Percentiles rank a stretch among this genome's conserved stretches.
Conservation (phyloP, 1,140 invertebrate genomes). For the Eumeta japonica region DNA sequence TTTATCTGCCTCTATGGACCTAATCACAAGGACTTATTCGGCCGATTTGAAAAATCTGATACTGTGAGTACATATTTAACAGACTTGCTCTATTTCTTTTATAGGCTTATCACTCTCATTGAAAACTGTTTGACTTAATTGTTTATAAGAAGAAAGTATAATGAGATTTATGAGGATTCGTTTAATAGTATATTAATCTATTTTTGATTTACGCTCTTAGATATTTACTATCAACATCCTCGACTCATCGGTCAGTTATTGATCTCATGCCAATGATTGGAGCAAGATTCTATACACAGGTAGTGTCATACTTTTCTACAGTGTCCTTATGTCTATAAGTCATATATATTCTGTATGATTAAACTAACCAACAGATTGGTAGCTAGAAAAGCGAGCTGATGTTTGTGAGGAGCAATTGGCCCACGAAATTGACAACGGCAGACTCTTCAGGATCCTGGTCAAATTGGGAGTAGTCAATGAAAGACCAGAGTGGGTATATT, state of each 20-base stretch:
- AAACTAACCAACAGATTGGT: no score
- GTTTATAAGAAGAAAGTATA: no score
- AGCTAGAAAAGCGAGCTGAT: conserved; percentile 81
- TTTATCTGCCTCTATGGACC: conserved; percentile 82
- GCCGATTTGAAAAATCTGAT: conserved; percentile 92
- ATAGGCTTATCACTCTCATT: neutral
- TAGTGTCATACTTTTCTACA: conserved; percentile 13
- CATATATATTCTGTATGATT: no score
- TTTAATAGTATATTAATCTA: conserved; percentile 8
- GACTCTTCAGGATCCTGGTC: conserved; percentile 84
- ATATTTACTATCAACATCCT: conserved; percentile 72
- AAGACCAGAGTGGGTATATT: conserved; percentile 77
- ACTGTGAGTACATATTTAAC: no score
- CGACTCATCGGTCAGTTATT: conserved; percentile 78
- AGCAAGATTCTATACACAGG: conserved; percentile 91
- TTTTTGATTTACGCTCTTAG: conserved; percentile 45
- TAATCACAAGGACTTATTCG: conserved; percentile 87
- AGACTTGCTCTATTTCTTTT: neutral
- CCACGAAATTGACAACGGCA: conserved; percentile 93
- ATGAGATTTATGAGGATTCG: no score
- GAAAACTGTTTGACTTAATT: no score
- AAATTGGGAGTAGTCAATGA: conserved; percentile 93
- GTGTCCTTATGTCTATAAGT: no score
- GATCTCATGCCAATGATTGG: conserved; percentile 99
- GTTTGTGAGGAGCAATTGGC: conserved; percentile 86